Evolutionary conservation across 2,797 vertebrate species (phyloP).

Genomic region (Serranus cabrilla): DNA sequence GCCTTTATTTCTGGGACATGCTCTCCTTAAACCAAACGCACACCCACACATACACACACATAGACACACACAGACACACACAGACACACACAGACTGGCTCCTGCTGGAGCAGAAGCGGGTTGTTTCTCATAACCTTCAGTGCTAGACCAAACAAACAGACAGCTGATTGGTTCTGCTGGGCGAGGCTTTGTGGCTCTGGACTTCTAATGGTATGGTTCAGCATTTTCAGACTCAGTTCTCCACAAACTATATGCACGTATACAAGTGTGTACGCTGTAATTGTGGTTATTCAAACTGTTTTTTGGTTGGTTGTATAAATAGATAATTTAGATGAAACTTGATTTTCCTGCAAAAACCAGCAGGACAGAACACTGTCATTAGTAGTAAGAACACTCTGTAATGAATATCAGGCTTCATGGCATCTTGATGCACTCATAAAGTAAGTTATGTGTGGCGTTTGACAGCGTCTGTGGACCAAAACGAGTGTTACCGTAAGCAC

Average conservation of each 20-base stretch:
- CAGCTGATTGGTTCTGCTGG: conserved; percentile 47
- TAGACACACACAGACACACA: conserved; percentile 19
- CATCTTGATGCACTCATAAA: conserved; percentile 8
- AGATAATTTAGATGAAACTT: not conserved
- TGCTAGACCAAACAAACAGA: conserved; percentile 59
- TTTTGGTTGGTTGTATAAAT: not conserved
- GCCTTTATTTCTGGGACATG: conserved; percentile 63
- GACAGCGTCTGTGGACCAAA: too few species aligned
- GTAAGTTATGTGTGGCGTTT: not conserved
- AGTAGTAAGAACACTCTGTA: not conserved
- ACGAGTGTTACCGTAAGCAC: too few species aligned
- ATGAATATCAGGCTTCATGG: not conserved
- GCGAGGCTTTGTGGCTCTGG: conserved; percentile 5
- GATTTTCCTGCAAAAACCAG: conserved; percentile 1
- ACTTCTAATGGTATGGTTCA: conserved; percentile 47
- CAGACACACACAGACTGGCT: not conserved
- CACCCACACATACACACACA: conserved; percentile 16
- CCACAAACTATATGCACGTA: conserved; percentile 1
- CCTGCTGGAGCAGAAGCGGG: conserved; percentile 34
- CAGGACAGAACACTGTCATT: not conserved
- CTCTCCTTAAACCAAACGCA: conserved; percentile 51
- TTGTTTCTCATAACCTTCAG: conserved; percentile 61
- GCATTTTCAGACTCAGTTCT: conserved; percentile 28
- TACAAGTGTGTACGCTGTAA: not conserved
- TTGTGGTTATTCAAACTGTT: conserved; percentile 10